Evolutionary conservation across 53 echinoderm and acorn worm genomes (phyloP), one percentile per base, ranked within the genome.

Genomic region (Luidia sarsii): DNA sequence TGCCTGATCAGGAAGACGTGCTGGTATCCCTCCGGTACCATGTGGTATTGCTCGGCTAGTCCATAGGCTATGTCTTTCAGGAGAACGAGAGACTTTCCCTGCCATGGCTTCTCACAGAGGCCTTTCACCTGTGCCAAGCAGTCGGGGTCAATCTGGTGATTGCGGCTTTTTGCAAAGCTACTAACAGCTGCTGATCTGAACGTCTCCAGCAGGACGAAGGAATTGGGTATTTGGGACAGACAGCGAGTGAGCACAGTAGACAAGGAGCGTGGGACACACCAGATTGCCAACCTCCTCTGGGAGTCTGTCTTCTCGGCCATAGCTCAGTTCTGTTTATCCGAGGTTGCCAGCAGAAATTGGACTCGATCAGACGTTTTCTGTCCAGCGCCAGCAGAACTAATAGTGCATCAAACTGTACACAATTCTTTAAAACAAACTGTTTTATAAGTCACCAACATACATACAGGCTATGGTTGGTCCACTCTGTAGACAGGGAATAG

Each of bases 1-100:
- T 77, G 18, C 14, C 77, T 39, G 46, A 77, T 61, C 43, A 77
- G 33, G 61, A 77, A 77, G 61, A 77, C 61, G 1, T 77, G 77
- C 9, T 77, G 62, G 45, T 77, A 77, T 14, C 61, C 61, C 18
- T 60, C 59, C 10, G 77, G 77, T 61, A 77, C 46, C 46, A 77
- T 59, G 77, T 60, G 30, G 15, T 45, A 49, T 33, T 43, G 41
- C 13, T 46, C 72, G 6, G 29, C 43, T 33, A 77, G 2, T 30
- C 5, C n/a, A 0, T 33, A 31, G 14, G 59, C 14, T 21, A 32
- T 4, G 1, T 77, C 77, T 39, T 77, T 77, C 20, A 54, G 45
- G 57, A 77, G 32, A 16, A 77, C 62, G 0, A 77, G 31, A n/a
- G 77, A 60, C 56, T 77, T 60, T 21, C 61, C 61, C 16, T 41